Evolutionary conservation across 2,797 vertebrate species (phyloP).

Genomic region (Syngnathus rostellatus): DNA sequence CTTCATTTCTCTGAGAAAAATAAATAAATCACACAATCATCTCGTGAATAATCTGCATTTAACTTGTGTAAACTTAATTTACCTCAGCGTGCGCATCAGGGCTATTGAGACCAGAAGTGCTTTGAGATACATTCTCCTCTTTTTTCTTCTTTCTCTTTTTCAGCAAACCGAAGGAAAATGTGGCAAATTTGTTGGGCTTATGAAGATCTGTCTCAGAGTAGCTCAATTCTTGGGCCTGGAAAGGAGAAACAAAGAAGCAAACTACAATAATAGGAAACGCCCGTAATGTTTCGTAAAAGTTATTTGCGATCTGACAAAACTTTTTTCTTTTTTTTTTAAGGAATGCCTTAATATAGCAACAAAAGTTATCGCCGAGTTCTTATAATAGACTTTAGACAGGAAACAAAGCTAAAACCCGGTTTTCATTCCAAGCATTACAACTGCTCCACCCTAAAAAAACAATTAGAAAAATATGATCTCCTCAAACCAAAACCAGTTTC

Average conservation of each 20-base stretch:
- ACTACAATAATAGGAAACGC: neutral
- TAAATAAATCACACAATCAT: neutral
- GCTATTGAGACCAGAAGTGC: conserved; percentile 34
- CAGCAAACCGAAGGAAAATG: conserved; percentile 46
- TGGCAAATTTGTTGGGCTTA: conserved; percentile 44
- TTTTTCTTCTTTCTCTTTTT: conserved; percentile 47
- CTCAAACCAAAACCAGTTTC: neutral
- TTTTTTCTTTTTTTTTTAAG: neutral
- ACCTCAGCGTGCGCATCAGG: conserved; percentile 24
- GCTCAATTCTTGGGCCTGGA: conserved; percentile 49
- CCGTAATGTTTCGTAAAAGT: neutral
- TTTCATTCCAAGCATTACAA: conserved; percentile 34
- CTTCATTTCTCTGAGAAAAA: conserved; percentile 19
- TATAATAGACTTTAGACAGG: conserved; percentile 1
- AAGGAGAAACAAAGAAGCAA: neutral
- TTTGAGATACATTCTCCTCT: conserved; percentile 37
- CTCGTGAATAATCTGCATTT: neutral
- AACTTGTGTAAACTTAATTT: neutral
- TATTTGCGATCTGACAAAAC: too few species aligned
- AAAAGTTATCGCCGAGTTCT: neutral
- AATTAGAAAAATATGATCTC: conserved; percentile 23
- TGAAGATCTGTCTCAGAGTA: conserved; percentile 54
- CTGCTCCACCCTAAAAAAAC: conserved; percentile 32
- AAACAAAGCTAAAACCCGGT: conserved; percentile 12
- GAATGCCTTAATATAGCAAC: conserved; percentile 16